Evolutionary conservation across 2,113 vertebrate genomes (phyloP).

Genomic region (Sula dactylatra): DNA sequence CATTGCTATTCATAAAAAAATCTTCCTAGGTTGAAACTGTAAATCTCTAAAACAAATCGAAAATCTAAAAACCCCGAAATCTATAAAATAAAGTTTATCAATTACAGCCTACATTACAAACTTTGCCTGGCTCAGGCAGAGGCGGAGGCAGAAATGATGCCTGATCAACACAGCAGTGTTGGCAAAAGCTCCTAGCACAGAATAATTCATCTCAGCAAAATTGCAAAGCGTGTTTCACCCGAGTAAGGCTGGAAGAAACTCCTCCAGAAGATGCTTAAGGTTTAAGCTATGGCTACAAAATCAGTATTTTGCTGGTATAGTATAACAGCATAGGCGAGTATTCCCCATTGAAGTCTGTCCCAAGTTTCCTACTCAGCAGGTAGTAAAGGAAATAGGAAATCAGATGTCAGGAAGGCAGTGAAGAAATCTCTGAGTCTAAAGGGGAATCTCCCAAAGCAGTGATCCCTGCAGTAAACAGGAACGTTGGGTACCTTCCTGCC

Average conservation of each 20-base stretch:
- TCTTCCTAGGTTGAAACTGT: background rate
- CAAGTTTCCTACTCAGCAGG: background rate
- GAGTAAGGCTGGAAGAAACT: background rate
- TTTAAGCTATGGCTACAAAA: background rate
- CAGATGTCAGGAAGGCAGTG: background rate
- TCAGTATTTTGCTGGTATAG: background rate
- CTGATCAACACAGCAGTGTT: accelerated
- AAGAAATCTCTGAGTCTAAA: background rate
- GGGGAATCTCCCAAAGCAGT: background rate
- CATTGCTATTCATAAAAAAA: background rate
- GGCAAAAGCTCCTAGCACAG: background rate
- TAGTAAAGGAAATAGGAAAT: background rate
- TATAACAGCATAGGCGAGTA: background rate
- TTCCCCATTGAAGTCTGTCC: background rate
- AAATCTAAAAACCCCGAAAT: background rate
- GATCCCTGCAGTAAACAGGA: background rate
- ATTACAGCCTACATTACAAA: background rate
- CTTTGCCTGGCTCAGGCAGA: background rate
- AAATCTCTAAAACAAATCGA: background rate
- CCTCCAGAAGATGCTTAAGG: background rate
- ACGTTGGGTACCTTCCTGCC: background rate
- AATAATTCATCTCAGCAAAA: background rate
- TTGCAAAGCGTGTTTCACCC: background rate
- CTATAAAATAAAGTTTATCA: background rate
- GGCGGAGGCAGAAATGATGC: background rate